Percentiles rank a stretch among this genome's conserved stretches.
Conservation (phyloP, 2,797 vertebrate species). For the Pseudomugil tenellus region DNA sequence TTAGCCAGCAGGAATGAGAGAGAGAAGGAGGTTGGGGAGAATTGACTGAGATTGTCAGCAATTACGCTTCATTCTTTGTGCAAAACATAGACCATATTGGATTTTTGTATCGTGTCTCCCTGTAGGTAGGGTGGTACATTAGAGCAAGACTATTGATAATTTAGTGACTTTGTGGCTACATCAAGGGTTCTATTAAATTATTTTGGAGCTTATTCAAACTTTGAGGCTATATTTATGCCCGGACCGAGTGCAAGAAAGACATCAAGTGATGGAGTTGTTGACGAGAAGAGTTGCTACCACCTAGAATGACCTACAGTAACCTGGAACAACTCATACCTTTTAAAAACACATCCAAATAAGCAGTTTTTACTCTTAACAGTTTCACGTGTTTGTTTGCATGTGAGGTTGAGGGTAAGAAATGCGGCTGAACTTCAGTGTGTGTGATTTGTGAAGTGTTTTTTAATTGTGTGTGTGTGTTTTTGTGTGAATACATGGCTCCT, state of each 20-base stretch:
- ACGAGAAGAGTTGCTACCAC: neutral
- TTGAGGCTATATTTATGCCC: constrained; percentile 18
- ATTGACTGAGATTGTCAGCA: constrained; percentile 81
- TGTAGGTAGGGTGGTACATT: constrained; percentile 37
- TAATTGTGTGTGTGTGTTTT: constrained; percentile 23
- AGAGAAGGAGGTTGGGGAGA: constrained; percentile 59
- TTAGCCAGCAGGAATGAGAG: constrained; percentile 71
- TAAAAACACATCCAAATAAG: constrained; percentile 24
- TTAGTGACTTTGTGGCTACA: constrained; percentile 36
- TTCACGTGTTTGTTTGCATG: constrained; percentile 5
- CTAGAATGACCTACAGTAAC: neutral
- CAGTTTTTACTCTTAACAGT: neutral
- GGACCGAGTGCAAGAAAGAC: neutral
- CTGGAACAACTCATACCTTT: constrained; percentile 12
- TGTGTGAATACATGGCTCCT: constrained; percentile 43
- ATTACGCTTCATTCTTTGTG: constrained; percentile 77
- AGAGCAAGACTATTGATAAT: constrained; percentile 52
- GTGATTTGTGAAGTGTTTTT: constrained; percentile 27
- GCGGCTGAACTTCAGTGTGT: neutral
- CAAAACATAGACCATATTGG: constrained; percentile 62
- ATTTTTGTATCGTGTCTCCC: constrained; percentile 40
- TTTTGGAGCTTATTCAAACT: constrained; percentile 36
- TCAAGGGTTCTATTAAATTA: constrained; percentile 41
- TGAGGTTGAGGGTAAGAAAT: neutral
- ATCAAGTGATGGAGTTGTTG: neutral